Evolutionary conservation across 2,888 invertebrate genomes (phyloP).

Genomic region (Andrena bucephala): DNA sequence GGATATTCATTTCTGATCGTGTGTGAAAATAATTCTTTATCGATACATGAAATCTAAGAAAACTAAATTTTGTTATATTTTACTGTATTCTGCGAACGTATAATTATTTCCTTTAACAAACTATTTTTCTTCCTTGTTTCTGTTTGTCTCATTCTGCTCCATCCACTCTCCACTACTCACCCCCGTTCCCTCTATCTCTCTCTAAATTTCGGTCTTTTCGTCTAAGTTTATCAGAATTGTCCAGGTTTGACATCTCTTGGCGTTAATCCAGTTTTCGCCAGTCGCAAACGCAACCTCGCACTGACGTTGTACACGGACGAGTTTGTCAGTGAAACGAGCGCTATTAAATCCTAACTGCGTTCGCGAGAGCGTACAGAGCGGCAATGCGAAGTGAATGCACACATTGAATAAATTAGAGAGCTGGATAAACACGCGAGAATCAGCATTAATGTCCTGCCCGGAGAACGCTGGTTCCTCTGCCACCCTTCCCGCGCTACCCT

Average conservation of each 20-base stretch:
- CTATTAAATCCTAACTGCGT: constrained; percentile 80
- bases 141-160: neutral
- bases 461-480: constrained; percentile 49
- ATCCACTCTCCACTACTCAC: neutral
- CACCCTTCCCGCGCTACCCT: constrained; percentile 33
- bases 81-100: no score
- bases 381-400: constrained; percentile 79
- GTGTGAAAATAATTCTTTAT: constrained; percentile 8
- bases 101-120: neutral
- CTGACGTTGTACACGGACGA: constrained; percentile 72
- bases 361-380: constrained; percentile 69
- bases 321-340: constrained; percentile 78
- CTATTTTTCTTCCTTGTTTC: neutral
- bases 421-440: constrained; percentile 78
- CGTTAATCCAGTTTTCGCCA: constrained; percentile 77
- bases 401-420: constrained; percentile 81
- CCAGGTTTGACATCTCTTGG: constrained; percentile 73
- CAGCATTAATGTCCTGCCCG: constrained; percentile 66
- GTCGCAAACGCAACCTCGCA: constrained; percentile 65
- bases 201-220: constrained; percentile 4
- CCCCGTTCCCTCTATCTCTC: neutral
- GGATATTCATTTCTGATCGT: constrained; percentile 1
- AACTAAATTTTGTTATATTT: no score
- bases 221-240: constrained; percentile 60
- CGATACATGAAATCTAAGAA: neutral